Base-by-base conservation (phyloP, 92 coral and sea anemone genomes). In the Palythoa grandiflora region DNA sequence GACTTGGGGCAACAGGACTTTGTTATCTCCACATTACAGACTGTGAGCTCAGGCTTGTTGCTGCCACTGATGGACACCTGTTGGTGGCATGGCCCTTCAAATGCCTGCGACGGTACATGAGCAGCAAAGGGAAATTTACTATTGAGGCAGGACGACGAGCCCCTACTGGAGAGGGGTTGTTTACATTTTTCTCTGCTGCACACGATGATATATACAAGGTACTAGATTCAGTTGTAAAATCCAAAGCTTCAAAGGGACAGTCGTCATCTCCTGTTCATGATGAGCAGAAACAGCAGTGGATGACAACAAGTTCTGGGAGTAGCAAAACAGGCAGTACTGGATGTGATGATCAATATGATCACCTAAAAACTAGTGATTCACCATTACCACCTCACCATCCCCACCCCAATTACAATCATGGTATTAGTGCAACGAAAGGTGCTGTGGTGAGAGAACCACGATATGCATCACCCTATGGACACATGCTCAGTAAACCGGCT, bases 91-190 rank as follows among this genome's bases (percentile, higher is more conserved):
- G 99, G 99, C 99, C 99, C 1, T 95, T 97, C 84, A 95, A 96
- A 59, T 97, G 99, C 80, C 92, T 97, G 35, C 86, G 99, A 21
- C 85, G 99, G 53, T 97, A 97, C 88, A 97, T 95, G 96, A 93
- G 98, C 77, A 84, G 93, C 63, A 90, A 91, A 54, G 98, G 98
- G 37, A 90, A 94, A 72, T 97, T 97, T 83, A 87, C 93, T 38
- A 89, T 97, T 48, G 99, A 97, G 75, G 99, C 99, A 72, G 99
- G 99, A 4, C 98, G 99, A 3, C 87, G 98, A 57, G 99, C 99
- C 37, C 98, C 99, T 0, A 93, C 99, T 9, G 99, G 99, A 15
- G 96, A 95, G 79, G 99, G 99, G 5, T 88, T 90, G 70, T 97
- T 97, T 88, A 90, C 92, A 28, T 97, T 97, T 87, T 76, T 89